Conservation (phyloP, 2,888 invertebrate species). For the Aspidiotus destructor region DNA sequence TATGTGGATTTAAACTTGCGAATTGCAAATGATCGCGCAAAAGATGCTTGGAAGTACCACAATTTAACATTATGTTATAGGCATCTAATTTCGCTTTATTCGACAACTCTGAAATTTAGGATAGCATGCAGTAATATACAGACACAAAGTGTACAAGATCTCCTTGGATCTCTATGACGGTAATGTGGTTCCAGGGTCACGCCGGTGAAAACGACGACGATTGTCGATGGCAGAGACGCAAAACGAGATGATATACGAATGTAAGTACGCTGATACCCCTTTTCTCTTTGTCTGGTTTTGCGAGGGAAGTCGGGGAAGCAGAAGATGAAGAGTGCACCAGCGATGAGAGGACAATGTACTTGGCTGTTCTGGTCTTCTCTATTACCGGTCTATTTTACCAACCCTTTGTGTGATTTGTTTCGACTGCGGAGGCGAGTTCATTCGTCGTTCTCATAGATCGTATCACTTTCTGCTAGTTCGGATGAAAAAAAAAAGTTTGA, state of each 20-base stretch:
- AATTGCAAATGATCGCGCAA: too few relatives aligned
- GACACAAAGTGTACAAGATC: conserved; percentile 11
- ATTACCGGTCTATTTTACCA: conserved; percentile 14
- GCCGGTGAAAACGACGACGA: conserved; percentile 1
- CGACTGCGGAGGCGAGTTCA: conserved; percentile 1
- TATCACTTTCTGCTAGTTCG: too few relatives aligned
- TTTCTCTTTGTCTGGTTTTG: background rate
- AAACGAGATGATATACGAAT: background rate
- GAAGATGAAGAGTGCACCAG: conserved; percentile 26
- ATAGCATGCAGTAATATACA: too few relatives aligned
- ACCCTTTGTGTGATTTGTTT: conserved; percentile 1
- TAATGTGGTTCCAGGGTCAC: conserved; percentile 4
- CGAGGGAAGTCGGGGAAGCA: background rate
- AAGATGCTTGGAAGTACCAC: too few relatives aligned
- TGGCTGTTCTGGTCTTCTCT: background rate
- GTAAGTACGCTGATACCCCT: background rate
- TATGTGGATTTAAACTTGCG: too few relatives aligned
- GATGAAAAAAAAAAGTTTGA: too few relatives aligned
- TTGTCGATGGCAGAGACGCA: background rate
- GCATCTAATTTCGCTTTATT: too few relatives aligned
- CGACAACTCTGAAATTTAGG: too few relatives aligned
- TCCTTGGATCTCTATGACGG: conserved; percentile 17
- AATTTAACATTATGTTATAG: too few relatives aligned
- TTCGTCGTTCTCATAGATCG: background rate
- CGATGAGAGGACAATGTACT: conserved; percentile 31